Percentiles rank a stretch among this genome's conserved stretches.
These are phyloP conservation scores for Crotalus horridus DNA, from an alignment of 2,113 vertebrate genomes.

Conservation along the genomic window DNA sequence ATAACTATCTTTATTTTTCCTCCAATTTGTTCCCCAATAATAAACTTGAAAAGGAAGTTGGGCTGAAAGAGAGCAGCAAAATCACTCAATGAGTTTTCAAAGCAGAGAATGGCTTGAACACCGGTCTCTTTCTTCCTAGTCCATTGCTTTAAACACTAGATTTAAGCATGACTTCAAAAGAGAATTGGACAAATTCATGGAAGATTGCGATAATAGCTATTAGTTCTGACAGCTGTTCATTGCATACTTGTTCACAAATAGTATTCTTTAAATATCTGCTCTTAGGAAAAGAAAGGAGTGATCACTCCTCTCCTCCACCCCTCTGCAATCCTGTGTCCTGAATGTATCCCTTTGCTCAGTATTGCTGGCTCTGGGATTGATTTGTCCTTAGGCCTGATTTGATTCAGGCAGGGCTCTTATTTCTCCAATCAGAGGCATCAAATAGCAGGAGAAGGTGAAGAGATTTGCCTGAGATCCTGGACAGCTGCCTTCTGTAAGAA, in stretches of 20 bases:
- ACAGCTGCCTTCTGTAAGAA: not conserved
- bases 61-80: not conserved
- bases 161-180: not conserved
- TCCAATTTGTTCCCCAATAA: not conserved
- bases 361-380: not conserved
- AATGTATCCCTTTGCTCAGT: not conserved
- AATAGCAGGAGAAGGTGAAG: not conserved
- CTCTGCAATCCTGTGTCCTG: not conserved
- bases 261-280: too few relatives aligned
- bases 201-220: not conserved
- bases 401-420: not conserved
- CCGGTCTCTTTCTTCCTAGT: not conserved
- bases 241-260: not conserved
- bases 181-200: not conserved
- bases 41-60: not conserved
- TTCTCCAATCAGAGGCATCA: not conserved
- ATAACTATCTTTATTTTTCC: not conserved
- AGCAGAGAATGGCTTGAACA: not conserved
- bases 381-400: not conserved
- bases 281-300: not conserved
- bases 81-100: not conserved
- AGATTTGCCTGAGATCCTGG: not conserved
- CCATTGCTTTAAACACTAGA: not conserved
- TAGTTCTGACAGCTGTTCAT: not conserved
- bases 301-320: not conserved